Evolutionary conservation across 2,888 invertebrate species (phyloP), one percentile per base, ranked within the genome.

Genomic region (Drosophila cyrtoloma): DNA sequence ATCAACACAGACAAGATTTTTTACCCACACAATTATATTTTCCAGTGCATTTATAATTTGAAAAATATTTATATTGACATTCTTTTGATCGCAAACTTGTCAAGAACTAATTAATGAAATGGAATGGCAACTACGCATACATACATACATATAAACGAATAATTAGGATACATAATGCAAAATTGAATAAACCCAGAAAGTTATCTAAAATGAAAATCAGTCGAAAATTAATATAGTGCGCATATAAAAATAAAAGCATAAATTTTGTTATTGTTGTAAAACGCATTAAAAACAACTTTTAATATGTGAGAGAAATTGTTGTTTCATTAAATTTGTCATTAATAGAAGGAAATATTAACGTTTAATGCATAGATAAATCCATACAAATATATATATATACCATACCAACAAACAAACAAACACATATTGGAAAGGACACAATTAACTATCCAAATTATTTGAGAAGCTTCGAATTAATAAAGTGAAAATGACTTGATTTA

Each of bases 241-340:
- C 55, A 77, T 62, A 67, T 56, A 77, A 56, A 71, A 51, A 70
- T 60, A 57, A 71, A 73, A 61, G 62, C 51, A 64, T 69, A 58
- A 75, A 83, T 88, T 86, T 73, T 83, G 88, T 89, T 87, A 87
- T 86, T 89, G 86, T 89, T 86, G 80, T 85, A 72, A 79, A 77
- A 63, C 5, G 63, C 67, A 82, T 72, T 66, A 56, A 77, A 63
- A 71, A 52, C 63, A 75, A 85, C 75, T 87, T 84, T 84, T 77
- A 70, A 79, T 70, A 74, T 82, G 77, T 84, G 85, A 72, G 75
- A 75, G 52, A 81, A 77, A 82, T 75, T 89, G 86, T 89, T 89
- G 86, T 77, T 89, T 78, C 83, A 89, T 87, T 89, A 73, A 85
- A 87, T 85, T 89, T 86, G 85, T 82, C 89, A 81, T 71, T 81